These are phyloP conservation scores for Bufotes viridis DNA, from an alignment of 2,797 vertebrate genomes.

Conservation along the genomic window DNA sequence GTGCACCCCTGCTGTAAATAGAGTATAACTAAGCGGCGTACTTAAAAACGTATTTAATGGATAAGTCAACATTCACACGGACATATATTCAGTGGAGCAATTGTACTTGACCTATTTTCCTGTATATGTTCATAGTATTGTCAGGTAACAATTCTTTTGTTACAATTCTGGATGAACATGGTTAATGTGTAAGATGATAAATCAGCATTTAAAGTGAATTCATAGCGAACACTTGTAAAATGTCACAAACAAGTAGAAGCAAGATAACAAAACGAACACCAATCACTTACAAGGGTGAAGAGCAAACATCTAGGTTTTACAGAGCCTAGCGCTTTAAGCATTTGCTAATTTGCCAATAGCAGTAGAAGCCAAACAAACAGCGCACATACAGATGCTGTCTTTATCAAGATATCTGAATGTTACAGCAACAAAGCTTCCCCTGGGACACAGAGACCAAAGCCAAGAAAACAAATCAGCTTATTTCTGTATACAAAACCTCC, in stretches of 20 bases:
- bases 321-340: slow-evolving; percentile 33
- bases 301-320: slow-evolving; percentile 14
- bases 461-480: slow-evolving; percentile 64
- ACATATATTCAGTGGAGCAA: background rate
- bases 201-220: slow-evolving; percentile 31
- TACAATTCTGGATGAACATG: background rate
- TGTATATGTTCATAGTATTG: background rate
- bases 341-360: slow-evolving; percentile 39
- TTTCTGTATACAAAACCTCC: slow-evolving; percentile 31
- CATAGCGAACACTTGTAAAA: background rate
- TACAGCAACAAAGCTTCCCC: slow-evolving; percentile 59
- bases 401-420: slow-evolving; percentile 58
- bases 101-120: background rate
- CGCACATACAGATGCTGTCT: slow-evolving; percentile 48
- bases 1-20: too few species aligned
- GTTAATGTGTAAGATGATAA: slow-evolving; percentile 19
- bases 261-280: slow-evolving; percentile 41
- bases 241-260: slow-evolving; percentile 20
- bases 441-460: slow-evolving; percentile 59
- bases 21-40: background rate
- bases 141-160: background rate
- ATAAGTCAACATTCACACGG: background rate
- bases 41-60: background rate
- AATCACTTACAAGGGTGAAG: slow-evolving; percentile 42
- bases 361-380: slow-evolving; percentile 40